A percentile compares a stretch with the other conserved stretches of the same genome.
These are phyloP conservation scores for Mixornis gularis DNA, from an alignment of 2,113 vertebrate species.

Conservation along the genomic window DNA sequence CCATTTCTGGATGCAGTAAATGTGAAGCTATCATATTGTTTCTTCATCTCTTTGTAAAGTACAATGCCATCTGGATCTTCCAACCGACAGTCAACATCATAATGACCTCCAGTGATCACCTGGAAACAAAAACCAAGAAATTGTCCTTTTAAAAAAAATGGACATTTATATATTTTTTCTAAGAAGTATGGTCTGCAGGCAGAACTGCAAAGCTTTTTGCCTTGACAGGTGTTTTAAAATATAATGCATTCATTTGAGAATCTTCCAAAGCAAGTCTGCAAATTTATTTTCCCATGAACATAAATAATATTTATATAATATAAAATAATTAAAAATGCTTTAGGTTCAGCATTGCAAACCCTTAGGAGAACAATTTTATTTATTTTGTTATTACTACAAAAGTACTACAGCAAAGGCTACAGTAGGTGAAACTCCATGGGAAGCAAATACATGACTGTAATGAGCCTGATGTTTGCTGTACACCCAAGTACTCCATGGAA, in stretches of 20 bases:
- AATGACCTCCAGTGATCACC: conserved; percentile 98
- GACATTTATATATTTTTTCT: background rate
- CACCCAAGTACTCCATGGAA: background rate
- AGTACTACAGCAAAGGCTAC: background rate
- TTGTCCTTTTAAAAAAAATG: background rate
- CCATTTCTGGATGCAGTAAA: conserved; percentile 91
- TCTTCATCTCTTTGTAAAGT: conserved; percentile 98
- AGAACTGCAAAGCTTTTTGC: background rate
- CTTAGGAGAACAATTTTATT: background rate
- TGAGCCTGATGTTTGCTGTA: background rate
- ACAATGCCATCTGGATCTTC: conserved; percentile 89
- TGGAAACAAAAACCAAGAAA: conserved; percentile 27
- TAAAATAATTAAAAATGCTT: background rate
- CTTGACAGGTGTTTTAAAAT: background rate
- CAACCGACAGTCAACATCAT: conserved; percentile 94
- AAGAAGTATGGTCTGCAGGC: background rate
- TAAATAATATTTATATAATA: too few relatives aligned
- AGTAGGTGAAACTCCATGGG: background rate
- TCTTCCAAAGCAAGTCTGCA: background rate
- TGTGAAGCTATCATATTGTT: conserved; percentile 97
- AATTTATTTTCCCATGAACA: background rate
- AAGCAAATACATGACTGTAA: background rate
- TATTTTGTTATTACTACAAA: background rate
- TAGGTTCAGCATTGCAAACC: background rate
- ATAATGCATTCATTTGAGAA: background rate